Evolutionary conservation across 2,888 invertebrate species (phyloP).

Genomic region (Lobophora halterata): DNA sequence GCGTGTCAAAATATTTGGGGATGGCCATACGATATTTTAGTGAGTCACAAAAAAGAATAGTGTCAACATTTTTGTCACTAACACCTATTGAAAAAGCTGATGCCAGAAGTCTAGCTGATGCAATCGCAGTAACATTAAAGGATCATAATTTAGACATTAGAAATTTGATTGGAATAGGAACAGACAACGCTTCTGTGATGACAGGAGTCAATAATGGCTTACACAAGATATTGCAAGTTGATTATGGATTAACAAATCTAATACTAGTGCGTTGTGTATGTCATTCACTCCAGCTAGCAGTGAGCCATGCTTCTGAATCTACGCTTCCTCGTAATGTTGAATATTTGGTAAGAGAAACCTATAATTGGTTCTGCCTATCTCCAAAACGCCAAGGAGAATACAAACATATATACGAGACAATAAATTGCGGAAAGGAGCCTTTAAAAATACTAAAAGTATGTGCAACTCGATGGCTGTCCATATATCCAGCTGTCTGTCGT

Average conservation of each 20-base stretch:
- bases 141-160: conserved; percentile 16
- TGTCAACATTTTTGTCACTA: conserved; percentile 10
- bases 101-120: conserved; percentile 7
- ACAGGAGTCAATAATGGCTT: conserved; percentile 39
- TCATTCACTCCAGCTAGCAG: conserved; percentile 30
- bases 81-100: conserved; percentile 11
- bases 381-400: conserved; percentile 33
- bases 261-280: conserved; percentile 24
- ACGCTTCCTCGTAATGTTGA: conserved; percentile 23
- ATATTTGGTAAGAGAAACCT: conserved; percentile 35
- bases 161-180: conserved; percentile 37
- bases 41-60: conserved; percentile 9
- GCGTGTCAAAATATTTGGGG: conserved; percentile 18
- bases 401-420: conserved; percentile 34
- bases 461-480: conserved; percentile 36
- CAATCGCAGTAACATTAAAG: conserved; percentile 3
- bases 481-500: conserved; percentile 35
- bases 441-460: conserved; percentile 35
- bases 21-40: conserved; percentile 21
- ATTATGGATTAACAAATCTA: conserved; percentile 29
- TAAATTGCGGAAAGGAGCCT: conserved; percentile 39
- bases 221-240: conserved; percentile 28
- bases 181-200: conserved; percentile 46
- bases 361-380: conserved; percentile 42
- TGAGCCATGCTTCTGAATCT: conserved; percentile 37